phyloP scores from a whole-genome alignment of 2,797 vertebrate species.

The Liasis olivaceus region DNA sequence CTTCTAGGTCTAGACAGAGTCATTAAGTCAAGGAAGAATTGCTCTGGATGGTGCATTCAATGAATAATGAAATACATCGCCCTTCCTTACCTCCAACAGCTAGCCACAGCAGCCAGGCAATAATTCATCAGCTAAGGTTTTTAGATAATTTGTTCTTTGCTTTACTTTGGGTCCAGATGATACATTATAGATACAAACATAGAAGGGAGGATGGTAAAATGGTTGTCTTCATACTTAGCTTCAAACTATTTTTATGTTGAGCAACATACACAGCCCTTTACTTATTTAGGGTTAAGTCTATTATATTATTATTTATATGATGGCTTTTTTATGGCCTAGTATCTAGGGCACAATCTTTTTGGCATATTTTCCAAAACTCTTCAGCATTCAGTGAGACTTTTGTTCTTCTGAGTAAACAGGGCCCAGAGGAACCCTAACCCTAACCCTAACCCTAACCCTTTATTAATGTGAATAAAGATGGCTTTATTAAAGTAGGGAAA shows the following conservation, averaged over 20 bases:
- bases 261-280: background rate
- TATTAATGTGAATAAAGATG: background rate
- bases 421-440: too few relatives aligned
- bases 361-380: background rate
- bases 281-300: background rate
- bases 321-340: background rate
- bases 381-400: background rate
- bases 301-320: background rate
- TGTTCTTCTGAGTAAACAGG: background rate
- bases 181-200: background rate
- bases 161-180: background rate
- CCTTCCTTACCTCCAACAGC: background rate
- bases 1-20: constrained; percentile 32
- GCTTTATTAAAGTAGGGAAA: background rate
- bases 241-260: background rate
- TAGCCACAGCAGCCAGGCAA: constrained; percentile 4
- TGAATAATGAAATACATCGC: constrained; percentile 31
- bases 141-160: constrained; percentile 1
- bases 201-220: background rate
- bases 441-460: too few relatives aligned
- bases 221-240: background rate
- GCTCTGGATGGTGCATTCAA: background rate
- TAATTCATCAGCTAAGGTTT: background rate
- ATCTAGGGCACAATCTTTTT: background rate
- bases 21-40: constrained; percentile 18